Conservation (phyloP, 2,888 invertebrate species). For the Cosmopolites sordidus region DNA sequence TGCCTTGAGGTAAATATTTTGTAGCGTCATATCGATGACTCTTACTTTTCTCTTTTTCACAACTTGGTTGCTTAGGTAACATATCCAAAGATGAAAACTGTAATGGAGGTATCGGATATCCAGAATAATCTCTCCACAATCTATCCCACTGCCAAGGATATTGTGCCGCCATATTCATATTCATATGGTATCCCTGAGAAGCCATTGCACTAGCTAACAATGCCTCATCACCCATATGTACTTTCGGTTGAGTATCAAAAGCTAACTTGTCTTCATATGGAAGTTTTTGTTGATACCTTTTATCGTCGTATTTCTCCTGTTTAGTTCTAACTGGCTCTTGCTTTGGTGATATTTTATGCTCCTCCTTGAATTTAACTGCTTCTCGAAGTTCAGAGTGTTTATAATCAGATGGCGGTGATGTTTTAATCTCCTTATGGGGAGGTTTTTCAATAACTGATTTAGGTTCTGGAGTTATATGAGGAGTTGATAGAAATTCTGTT, state of each 20-base stretch:
- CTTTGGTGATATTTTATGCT: conserved; percentile 46
- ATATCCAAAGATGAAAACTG: conserved; percentile 44
- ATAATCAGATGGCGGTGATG: conserved; percentile 48
- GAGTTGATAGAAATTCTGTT: not conserved
- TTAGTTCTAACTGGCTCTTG: conserved; percentile 45
- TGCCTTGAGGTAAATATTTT: conserved; percentile 25
- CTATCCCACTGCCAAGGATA: conserved; percentile 62
- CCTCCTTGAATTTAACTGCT: conserved; percentile 45
- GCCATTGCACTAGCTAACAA: conserved; percentile 60
- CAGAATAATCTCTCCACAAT: conserved; percentile 50
- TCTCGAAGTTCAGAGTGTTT: conserved; percentile 43
- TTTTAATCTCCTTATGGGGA: conserved; percentile 49
- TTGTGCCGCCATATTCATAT: conserved; percentile 51
- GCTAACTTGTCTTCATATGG: conserved; percentile 31
- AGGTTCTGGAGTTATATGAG: conserved; percentile 28
- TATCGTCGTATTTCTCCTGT: conserved; percentile 47
- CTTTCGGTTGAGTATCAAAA: conserved; percentile 40
- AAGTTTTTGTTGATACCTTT: conserved; percentile 40
- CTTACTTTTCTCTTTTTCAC: conserved; percentile 44
- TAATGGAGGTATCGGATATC: conserved; percentile 42
- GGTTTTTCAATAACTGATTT: conserved; percentile 45
- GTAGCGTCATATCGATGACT: conserved; percentile 41
- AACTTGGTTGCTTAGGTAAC: conserved; percentile 38
- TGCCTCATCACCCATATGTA: conserved; percentile 48
- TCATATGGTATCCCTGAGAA: conserved; percentile 59